A percentile compares a stretch with the other conserved stretches of the same genome.
Evolutionary conservation across 2,113 vertebrate genomes (phyloP).

Genomic region (Limnothrissa miodon): DNA sequence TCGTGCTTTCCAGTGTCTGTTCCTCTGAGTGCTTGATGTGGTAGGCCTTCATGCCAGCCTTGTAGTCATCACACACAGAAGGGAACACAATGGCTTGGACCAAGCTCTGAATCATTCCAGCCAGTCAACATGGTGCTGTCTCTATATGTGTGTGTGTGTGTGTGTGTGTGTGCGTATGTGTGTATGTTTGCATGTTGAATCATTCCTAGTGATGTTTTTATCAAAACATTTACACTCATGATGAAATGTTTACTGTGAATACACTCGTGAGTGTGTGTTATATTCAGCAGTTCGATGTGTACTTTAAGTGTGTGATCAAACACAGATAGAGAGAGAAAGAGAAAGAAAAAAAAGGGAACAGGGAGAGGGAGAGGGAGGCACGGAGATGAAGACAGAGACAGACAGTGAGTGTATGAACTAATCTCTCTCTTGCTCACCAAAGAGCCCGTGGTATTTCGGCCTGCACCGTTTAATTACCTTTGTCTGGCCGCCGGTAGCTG

Average conservation of each 20-base stretch:
- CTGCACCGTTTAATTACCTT: neutral
- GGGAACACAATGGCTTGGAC: too few relatives aligned
- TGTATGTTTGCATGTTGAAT: neutral
- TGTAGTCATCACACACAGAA: too few relatives aligned
- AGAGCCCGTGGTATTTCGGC: neutral
- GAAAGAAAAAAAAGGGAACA: neutral
- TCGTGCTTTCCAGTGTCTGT: too few relatives aligned
- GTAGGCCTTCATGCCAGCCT: too few relatives aligned
- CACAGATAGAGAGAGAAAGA: neutral
- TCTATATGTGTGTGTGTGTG: neutral
- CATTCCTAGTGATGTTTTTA: neutral
- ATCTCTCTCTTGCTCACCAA: neutral
- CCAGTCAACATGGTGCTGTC: neutral
- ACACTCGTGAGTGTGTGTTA: neutral
- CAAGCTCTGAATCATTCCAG: neutral
- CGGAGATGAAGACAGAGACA: conserved; percentile 5
- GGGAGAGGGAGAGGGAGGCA: neutral
- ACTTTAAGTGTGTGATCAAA: neutral
- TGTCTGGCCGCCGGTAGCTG: conserved; percentile 6
- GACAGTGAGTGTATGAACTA: conserved; percentile 30
- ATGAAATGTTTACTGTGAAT: neutral
- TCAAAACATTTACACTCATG: conserved; percentile 1
- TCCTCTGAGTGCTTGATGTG: too few relatives aligned
- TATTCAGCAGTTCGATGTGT: neutral
- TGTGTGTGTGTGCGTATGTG: neutral